phyloP scores from a whole-genome alignment of 2,888 invertebrate genomes.

The Pristionchus exspectatus region DNA sequence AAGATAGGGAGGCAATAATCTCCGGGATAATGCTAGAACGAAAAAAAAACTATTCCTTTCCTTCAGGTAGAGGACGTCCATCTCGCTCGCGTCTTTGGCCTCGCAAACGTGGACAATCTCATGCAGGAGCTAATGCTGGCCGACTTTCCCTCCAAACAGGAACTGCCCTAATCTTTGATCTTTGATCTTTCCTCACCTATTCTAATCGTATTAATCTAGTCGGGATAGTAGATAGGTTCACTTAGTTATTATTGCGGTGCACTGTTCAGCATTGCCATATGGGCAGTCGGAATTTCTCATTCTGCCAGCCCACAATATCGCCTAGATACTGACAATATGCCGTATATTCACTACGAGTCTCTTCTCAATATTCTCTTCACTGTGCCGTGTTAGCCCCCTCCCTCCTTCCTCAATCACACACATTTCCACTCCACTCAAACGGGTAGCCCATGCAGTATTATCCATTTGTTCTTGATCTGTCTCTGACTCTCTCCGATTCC shows the following conservation, averaged over 20 bases:
- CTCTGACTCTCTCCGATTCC: background rate
- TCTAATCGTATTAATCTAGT: background rate
- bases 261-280: background rate
- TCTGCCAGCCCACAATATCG: no score
- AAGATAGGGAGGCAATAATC: no score
- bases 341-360: background rate
- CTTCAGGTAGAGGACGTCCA: constrained; percentile 74
- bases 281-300: no score
- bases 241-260: background rate
- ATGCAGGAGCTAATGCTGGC: constrained; percentile 65
- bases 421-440: constrained; percentile 6
- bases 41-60: background rate
- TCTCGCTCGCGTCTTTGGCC: constrained; percentile 72
- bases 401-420: background rate
- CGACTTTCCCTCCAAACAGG: constrained; percentile 47
- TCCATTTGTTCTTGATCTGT: background rate
- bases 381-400: background rate
- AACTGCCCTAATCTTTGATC: constrained; percentile 20
- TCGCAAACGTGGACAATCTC: constrained; percentile 74
- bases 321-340: no score
- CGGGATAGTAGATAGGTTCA: constrained; percentile 24
- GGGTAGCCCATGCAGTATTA: constrained; percentile 17
- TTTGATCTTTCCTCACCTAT: background rate
- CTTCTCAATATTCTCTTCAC: constrained; percentile 1
- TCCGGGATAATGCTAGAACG: no score